Evolutionary conservation across 2,113 vertebrate genomes (phyloP).

Genomic region (Centropus unirufus): DNA sequence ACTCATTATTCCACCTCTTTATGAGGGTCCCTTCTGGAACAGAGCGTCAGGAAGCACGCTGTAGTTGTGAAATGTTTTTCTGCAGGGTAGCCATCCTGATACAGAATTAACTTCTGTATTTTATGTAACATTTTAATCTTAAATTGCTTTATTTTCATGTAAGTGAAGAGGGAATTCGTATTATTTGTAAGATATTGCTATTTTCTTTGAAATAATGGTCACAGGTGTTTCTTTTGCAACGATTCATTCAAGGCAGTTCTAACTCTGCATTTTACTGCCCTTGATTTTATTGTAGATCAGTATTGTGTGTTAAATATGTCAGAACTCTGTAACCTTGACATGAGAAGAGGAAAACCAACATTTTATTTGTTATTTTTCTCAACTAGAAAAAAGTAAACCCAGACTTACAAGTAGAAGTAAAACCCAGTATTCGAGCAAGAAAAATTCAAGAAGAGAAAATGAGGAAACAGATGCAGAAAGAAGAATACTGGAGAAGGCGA

Average conservation of each 20-base stretch:
- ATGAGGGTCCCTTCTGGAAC: not conserved
- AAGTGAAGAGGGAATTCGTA: not conserved
- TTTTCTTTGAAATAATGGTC: not conserved
- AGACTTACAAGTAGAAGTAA: constrained; percentile 98
- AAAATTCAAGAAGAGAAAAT: constrained; percentile 98
- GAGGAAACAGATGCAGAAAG: constrained; percentile 99
- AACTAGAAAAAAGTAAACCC: constrained; percentile 98
- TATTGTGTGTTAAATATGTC: not conserved
- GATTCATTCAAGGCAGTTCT: not conserved
- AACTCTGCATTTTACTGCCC: not conserved
- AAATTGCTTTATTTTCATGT: not conserved
- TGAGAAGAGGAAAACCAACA: not conserved
- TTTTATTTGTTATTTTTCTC: not conserved
- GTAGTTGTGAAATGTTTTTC: not conserved
- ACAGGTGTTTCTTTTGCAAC: not conserved
- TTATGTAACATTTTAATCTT: not conserved
- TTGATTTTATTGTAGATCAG: not conserved
- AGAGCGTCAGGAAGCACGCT: not conserved
- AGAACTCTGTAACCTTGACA: not conserved
- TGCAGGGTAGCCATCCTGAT: not conserved
- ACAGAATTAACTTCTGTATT: not conserved
- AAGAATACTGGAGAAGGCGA: constrained; percentile 95
- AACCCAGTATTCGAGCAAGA: constrained; percentile 94
- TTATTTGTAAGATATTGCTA: not conserved
- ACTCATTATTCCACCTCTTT: not conserved